Conservation (phyloP, 2,797 vertebrate species). For the Phyllotis vaccarum region DNA sequence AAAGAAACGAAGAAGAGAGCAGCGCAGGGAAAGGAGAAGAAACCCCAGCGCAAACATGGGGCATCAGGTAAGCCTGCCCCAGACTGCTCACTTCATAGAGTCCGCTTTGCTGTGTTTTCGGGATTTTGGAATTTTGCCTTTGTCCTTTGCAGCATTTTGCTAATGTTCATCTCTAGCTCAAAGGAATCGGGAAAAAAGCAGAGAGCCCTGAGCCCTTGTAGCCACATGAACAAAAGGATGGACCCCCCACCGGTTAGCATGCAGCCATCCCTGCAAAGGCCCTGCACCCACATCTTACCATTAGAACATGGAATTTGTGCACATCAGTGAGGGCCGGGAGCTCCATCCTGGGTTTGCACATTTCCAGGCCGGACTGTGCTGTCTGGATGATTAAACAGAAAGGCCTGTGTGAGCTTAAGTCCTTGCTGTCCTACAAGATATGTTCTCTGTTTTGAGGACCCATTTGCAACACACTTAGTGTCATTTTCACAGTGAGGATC, state of each 20-base stretch:
- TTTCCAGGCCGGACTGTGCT: not conserved
- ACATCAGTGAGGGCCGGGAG: not conserved
- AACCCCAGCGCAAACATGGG: constrained; percentile 79
- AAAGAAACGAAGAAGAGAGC: constrained; percentile 86
- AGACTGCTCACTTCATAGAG: not conserved
- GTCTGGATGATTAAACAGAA: not conserved
- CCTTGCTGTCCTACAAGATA: not conserved
- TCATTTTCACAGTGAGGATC: constrained; percentile 15
- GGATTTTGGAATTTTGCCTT: not conserved
- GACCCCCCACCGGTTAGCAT: fast-evolving
- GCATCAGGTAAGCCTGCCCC: constrained; percentile 84
- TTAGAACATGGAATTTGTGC: not conserved
- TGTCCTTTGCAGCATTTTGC: constrained; percentile 12
- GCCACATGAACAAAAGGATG: not conserved
- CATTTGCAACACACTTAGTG: not conserved
- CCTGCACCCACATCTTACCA: not conserved
- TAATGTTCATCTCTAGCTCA: not conserved
- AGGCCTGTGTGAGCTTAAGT: not conserved
- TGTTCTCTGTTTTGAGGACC: not conserved
- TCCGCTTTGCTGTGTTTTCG: not conserved
- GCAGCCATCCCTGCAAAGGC: not conserved
- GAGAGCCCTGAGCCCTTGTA: not conserved
- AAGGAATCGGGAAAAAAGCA: not conserved
- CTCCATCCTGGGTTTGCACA: not conserved
- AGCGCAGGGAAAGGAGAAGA: constrained; percentile 85